Evolutionary conservation across 2,113 vertebrate species (phyloP).

Genomic region (Mobula birostris): DNA sequence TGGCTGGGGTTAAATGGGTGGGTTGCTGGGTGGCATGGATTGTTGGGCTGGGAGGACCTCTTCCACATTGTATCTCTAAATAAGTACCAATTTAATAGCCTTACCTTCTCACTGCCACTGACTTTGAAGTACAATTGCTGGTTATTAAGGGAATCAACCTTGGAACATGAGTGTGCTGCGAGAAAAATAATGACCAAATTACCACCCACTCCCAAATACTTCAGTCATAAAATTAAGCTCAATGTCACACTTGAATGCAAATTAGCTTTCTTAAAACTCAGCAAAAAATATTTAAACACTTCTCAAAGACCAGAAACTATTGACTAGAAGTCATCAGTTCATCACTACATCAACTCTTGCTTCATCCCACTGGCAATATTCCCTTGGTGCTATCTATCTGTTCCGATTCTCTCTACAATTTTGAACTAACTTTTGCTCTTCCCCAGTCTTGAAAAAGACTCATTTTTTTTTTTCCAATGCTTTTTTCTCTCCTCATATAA

Average conservation of each 20-base stretch:
- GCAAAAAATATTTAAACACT: not conserved
- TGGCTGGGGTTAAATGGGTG: no score
- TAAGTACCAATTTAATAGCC: slow-evolving; percentile 37
- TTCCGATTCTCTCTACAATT: no score
- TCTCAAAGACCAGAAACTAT: not conserved
- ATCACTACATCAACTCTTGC: not conserved
- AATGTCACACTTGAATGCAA: no score
- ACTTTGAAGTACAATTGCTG: slow-evolving; percentile 94
- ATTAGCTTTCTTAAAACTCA: not conserved
- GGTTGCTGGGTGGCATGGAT: no score
- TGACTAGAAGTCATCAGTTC: not conserved
- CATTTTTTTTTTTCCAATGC: not conserved
- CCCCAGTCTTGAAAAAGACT: no score
- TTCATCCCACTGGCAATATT: no score
- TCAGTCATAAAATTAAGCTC: not conserved
- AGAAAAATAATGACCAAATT: slow-evolving; percentile 40
- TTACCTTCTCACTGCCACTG: slow-evolving; percentile 89
- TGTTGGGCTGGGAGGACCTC: no score
- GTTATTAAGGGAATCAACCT: slow-evolving; percentile 93
- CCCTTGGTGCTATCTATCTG: no score
- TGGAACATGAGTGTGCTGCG: slow-evolving; percentile 91
- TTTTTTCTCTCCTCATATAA: not conserved
- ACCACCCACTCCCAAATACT: not conserved
- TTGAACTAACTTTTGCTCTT: no score
- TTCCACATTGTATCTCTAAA: not conserved